phyloP scores from a whole-genome alignment of 2,113 vertebrate genomes.

The Antechinus flavipes region DNA sequence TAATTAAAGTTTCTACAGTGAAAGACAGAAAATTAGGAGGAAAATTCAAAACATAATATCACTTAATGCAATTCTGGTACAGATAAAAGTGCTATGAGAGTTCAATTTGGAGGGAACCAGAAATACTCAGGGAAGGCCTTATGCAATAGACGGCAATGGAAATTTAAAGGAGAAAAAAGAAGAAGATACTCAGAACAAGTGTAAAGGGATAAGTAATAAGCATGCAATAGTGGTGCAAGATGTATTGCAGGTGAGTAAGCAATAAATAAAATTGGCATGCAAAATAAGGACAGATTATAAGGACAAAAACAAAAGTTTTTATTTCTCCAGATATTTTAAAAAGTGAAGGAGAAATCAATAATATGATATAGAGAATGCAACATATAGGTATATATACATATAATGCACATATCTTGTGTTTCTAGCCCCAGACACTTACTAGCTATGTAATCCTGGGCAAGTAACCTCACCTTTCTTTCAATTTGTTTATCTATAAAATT shows the following conservation, averaged over 20 bases:
- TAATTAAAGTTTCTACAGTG: too few relatives aligned
- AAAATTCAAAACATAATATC: not conserved
- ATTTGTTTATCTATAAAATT: not conserved
- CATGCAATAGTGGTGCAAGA: not conserved
- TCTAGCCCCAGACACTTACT: not conserved
- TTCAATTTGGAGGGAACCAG: not conserved
- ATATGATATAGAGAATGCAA: not conserved
- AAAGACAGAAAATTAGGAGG: not conserved
- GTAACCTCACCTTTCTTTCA: not conserved
- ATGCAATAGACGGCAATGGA: not conserved
- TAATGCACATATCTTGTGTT: too few relatives aligned
- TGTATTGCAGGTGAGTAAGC: too few relatives aligned
- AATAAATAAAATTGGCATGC: not conserved
- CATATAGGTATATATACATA: not conserved
- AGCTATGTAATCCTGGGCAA: not conserved
- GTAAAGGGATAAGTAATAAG: not conserved
- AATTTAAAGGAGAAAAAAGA: not conserved
- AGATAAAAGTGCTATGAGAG: not conserved
- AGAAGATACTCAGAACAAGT: not conserved
- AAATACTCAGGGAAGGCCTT: not conserved
- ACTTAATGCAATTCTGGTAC: not conserved
- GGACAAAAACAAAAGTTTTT: conserved; percentile 2
- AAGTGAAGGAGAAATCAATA: not conserved
- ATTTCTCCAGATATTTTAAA: conserved; percentile 6
- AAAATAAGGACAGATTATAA: not conserved